Evolutionary conservation across 2,888 invertebrate genomes (phyloP), one percentile per base, ranked within the genome.

Genomic region (Hyposoter didymator): DNA sequence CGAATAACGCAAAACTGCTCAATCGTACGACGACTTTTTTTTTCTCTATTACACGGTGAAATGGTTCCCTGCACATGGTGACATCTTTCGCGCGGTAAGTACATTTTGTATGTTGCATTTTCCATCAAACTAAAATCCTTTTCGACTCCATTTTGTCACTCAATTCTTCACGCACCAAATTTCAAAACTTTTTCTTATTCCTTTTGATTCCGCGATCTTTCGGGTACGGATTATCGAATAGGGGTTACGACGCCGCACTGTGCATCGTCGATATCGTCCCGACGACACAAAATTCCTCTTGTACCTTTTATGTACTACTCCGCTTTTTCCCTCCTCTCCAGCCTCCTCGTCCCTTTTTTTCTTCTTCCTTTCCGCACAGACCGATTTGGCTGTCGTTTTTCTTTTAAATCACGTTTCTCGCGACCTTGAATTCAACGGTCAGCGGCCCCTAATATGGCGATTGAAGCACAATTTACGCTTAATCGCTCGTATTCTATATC

Each of bases 31-130:
- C 59, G 59, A 39, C 39, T 84, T 82, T 64, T 78, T 78, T 79
- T 75, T 55, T 66, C 2, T 64, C 49, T 14, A 47, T 17, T 66
- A 47, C 67, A 76, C 76, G 84, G 86, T 81, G 85, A 86, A 88
- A 92, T 92, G 91, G 87, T 90, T 87, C 84, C 87, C 87, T 90
- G 91, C 92, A 92, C 90, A 91, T 92, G 92, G 90, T 92, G 91
- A 92, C 90, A 91, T 89, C 89, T 87, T 89, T 89, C 89, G 78
- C 74, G 86, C 83, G 86, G 91, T 91, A 88, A 91, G 91, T 91
- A 88, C 86, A 84, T 84, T 28, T 59, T 59, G 14, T 72, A 52
- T 52, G 12, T 35, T 35, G 49, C 52, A 17, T 47, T 69, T 82
- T 72, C 84, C 28, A 74, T 19, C 35, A 2, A 39, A 7, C 1